Evolutionary conservation across 2,888 invertebrate genomes (phyloP).

Genomic region (Lapara coniferarum): DNA sequence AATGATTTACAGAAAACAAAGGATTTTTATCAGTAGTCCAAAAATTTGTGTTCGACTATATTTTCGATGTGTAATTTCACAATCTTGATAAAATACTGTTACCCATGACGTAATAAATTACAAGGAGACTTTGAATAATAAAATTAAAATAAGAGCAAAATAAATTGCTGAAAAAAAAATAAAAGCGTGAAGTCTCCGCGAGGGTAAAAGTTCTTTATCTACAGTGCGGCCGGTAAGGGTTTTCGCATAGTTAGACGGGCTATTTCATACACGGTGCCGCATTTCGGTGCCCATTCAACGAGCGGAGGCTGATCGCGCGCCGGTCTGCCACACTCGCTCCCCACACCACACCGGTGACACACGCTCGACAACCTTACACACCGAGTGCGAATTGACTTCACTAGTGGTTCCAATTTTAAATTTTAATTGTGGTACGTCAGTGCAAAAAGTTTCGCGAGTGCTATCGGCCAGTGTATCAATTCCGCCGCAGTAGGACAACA

Average conservation of each 20-base stretch:
- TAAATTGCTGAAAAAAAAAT: background rate
- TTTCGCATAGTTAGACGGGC: slow-evolving; percentile 81
- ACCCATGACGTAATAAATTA: slow-evolving; percentile 11
- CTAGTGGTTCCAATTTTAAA: slow-evolving; percentile 56
- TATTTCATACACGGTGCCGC: slow-evolving; percentile 82
- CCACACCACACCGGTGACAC: slow-evolving; percentile 67
- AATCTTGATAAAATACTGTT: slow-evolving; percentile 32
- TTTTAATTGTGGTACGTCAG: slow-evolving; percentile 38
- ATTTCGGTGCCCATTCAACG: slow-evolving; percentile 83
- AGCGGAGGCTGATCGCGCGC: slow-evolving; percentile 81
- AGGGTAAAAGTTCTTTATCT: slow-evolving; percentile 68
- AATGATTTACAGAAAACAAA: background rate
- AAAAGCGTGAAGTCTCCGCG: slow-evolving; percentile 56
- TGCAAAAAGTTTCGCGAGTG: slow-evolving; percentile 51
- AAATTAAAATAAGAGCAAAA: slow-evolving; percentile 31
- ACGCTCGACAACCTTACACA: slow-evolving; percentile 54
- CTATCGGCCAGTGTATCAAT: slow-evolving; percentile 61
- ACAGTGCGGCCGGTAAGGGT: slow-evolving; percentile 73
- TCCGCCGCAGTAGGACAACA: slow-evolving; percentile 45
- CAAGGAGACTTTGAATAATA: slow-evolving; percentile 4
- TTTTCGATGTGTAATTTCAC: slow-evolving; percentile 14
- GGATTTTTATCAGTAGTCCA: background rate
- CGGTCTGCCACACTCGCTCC: slow-evolving; percentile 72
- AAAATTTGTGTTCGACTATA: background rate
- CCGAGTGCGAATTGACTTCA: slow-evolving; percentile 56